These are phyloP conservation scores for Megaceryle torquata DNA, from an alignment of 2,113 vertebrate genomes.

Conservation along the genomic window DNA sequence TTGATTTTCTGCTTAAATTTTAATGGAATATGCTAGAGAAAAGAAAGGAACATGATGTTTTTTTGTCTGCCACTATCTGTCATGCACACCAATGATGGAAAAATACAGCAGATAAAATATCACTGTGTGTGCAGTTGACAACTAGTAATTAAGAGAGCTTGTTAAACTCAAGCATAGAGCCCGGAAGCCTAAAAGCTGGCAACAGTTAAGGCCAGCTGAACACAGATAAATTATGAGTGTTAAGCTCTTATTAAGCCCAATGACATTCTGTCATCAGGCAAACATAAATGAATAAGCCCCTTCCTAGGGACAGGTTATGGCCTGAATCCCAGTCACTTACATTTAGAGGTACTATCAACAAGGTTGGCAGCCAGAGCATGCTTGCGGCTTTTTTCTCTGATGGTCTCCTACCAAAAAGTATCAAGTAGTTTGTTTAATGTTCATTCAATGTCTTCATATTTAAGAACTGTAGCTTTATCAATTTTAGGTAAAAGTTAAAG, in stretches of 20 bases:
- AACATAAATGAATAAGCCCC: not conserved
- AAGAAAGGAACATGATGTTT: not conserved
- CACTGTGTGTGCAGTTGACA: not conserved
- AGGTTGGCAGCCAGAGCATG: not conserved
- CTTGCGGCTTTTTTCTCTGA: not conserved
- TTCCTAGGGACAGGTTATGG: not conserved
- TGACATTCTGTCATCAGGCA: not conserved
- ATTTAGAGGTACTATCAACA: not conserved
- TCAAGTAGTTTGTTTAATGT: not conserved
- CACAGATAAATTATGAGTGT: not conserved
- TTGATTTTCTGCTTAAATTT: not conserved
- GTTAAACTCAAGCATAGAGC: not conserved
- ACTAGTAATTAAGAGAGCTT: not conserved
- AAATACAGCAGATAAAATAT: not conserved
- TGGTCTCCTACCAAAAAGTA: not conserved
- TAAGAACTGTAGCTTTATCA: not conserved
- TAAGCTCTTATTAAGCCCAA: conserved; percentile 2
- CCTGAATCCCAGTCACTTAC: not conserved
- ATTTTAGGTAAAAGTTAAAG: not conserved
- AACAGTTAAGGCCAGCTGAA: not conserved
- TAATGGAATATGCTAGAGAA: not conserved
- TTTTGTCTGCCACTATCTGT: not conserved
- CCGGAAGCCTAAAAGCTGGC: not conserved
- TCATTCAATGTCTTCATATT: not conserved
- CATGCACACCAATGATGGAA: not conserved